Evolutionary conservation across 2,113 vertebrate genomes (phyloP).

Genomic region (Melierax canorus): DNA sequence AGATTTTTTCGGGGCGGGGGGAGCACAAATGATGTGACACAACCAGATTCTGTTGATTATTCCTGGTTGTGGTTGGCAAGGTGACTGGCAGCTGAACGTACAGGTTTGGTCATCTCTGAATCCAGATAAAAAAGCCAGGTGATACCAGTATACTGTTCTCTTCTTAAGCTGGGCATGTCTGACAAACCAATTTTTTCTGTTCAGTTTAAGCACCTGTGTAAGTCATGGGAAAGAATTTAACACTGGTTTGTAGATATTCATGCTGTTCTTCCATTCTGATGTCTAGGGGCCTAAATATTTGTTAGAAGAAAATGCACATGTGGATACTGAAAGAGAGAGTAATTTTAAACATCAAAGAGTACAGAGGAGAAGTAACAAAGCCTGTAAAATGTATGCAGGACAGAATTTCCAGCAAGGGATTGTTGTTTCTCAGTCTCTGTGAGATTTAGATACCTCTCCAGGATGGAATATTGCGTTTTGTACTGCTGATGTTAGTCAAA

Average conservation of each 20-base stretch:
- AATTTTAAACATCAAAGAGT: not conserved
- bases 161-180: not conserved
- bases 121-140: accelerated
- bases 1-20: accelerated
- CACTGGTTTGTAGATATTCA: accelerated
- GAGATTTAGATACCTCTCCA: not conserved
- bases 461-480: not conserved
- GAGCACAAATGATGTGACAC: not conserved
- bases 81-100: not conserved
- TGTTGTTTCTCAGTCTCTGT: not conserved
- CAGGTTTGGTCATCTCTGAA: not conserved
- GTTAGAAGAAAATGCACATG: not conserved
- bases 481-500: not conserved
- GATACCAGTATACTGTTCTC: not conserved
- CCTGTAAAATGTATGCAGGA: not conserved
- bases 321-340: not conserved
- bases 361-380: not conserved
- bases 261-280: not conserved
- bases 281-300: not conserved
- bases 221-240: not conserved
- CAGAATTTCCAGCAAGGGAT: not conserved
- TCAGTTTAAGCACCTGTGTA: not conserved
- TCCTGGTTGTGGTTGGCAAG: not conserved
- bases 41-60: not conserved
- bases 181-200: not conserved